Evolutionary conservation across 2,888 invertebrate genomes (phyloP), one percentile per base, ranked within the genome.

Genomic region (Lasioglossum leucozonium): DNA sequence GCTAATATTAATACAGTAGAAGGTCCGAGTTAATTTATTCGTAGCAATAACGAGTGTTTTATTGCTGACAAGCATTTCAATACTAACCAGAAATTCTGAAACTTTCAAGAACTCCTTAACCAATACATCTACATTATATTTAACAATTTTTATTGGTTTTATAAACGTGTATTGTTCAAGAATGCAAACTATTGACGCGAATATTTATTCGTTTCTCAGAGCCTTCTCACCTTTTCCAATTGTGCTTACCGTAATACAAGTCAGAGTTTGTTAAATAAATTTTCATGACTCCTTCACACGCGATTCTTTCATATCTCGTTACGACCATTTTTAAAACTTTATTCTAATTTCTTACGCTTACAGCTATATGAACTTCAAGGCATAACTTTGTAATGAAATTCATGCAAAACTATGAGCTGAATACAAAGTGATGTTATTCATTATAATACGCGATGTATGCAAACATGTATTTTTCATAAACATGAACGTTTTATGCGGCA

Each of bases 331-430:
- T 55, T 44, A 37, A 26, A 18, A 22, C 26, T 51, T 69, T 42
- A 72, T 72, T 81, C n/a, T 55, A 79, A 67, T 83, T 67, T 77
- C 4, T 30, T 51, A 42, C 22, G 0, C 18, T 62, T 71, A 37
- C n/a, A 11, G 10, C 3, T 47, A 26, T 8, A 4, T 11, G 3
- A 18, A 75, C 67, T 71, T 77, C 40, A 10, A 40, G 22, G n/a
- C 40, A 40, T 55, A 44, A 72, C 71, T 58, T 75, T 22, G 34
- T 62, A 47, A 82, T 55, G 82, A 77, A 84, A 71, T 69, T 65
- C 51, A 74, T 82, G 84, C 55, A 84, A 84, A 77, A 77, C 71
- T 73, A 73, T 16, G 82, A 51, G 26, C 62, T 37, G 81, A 81
- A 81, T 72, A 30, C 40, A 77, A 62, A 58, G 47, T 65, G 22